Evolutionary conservation across 2,113 vertebrate genomes (phyloP).

Genomic region (Cyrtonyx montezumae): DNA sequence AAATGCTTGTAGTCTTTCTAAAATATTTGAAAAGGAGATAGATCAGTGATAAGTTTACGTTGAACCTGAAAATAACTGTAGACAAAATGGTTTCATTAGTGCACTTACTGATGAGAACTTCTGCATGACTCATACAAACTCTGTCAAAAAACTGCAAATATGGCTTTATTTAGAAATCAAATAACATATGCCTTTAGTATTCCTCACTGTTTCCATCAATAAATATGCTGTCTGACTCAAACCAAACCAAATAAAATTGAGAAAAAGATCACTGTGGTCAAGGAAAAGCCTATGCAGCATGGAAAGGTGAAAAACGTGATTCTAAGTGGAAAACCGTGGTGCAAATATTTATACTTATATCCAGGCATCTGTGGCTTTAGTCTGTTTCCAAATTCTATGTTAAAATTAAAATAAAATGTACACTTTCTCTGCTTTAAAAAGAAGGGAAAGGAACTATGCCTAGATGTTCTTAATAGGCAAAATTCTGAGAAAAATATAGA

Average conservation of each 20-base stretch:
- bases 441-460: background rate
- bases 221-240: background rate
- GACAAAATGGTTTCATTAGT: background rate
- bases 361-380: background rate
- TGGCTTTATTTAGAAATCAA: background rate
- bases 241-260: background rate
- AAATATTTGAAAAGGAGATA: background rate
- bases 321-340: background rate
- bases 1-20: background rate
- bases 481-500: background rate
- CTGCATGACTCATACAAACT: background rate
- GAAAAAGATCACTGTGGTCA: background rate
- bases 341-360: constrained; percentile 29
- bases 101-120: background rate
- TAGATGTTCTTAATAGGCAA: background rate
- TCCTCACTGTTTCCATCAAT: background rate
- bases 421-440: background rate
- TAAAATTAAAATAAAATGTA: background rate
- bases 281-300: background rate
- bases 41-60: background rate
- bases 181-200: background rate
- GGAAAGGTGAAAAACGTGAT: background rate
- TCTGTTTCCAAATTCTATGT: background rate
- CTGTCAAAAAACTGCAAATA: background rate
- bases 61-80: background rate